Conservation (phyloP, 2,888 invertebrate species). For the Carabus problematicus region DNA sequence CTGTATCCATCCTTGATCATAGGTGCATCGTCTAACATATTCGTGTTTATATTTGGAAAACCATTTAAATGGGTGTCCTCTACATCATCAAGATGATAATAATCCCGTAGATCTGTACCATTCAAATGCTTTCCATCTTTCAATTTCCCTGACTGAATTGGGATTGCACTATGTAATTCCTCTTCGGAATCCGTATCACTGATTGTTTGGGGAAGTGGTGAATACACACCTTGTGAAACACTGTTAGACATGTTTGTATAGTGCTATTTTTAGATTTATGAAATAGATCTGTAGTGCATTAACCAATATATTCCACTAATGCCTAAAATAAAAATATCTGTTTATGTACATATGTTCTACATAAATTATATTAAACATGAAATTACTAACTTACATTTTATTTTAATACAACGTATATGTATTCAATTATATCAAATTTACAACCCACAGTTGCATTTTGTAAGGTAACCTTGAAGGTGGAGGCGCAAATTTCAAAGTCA, state of each 20-base stretch:
- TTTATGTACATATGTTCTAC: too few species aligned
- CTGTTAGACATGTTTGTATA: slow-evolving; percentile 43
- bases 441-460: background rate
- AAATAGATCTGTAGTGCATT: background rate
- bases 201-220: slow-evolving; percentile 78
- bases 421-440: slow-evolving; percentile 7
- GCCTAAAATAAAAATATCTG: background rate
- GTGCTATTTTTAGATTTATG: slow-evolving; percentile 6
- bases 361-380: background rate
- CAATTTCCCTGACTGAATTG: slow-evolving; percentile 44
- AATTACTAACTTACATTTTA: slow-evolving; percentile 27
- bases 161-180: slow-evolving; percentile 61
- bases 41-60: slow-evolving; percentile 38
- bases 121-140: slow-evolving; percentile 34
- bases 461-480: slow-evolving; percentile 38
- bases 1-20: slow-evolving; percentile 46
- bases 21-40: slow-evolving; percentile 40
- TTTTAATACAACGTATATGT: slow-evolving; percentile 27
- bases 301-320: slow-evolving; percentile 17
- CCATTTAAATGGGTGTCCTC: slow-evolving; percentile 47
- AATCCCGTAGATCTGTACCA: slow-evolving; percentile 37
- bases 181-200: slow-evolving; percentile 82
- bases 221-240: slow-evolving; percentile 67
- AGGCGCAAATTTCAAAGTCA: slow-evolving; percentile 22
- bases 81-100: slow-evolving; percentile 42